Conservation (phyloP, 2,797 vertebrate genomes). For the Spinus olivaceus region DNA sequence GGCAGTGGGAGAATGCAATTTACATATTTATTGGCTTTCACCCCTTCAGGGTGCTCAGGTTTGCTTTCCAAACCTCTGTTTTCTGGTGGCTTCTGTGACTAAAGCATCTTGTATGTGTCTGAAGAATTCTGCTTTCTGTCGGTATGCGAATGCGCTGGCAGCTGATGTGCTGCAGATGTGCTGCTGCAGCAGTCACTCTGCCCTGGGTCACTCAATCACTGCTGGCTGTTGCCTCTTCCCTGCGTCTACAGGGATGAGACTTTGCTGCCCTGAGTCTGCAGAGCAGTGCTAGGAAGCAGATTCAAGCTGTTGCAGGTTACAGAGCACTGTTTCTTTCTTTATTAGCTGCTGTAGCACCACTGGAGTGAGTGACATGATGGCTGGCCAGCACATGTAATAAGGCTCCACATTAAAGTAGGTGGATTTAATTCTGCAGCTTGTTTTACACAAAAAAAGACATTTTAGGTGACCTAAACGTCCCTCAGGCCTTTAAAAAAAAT, state of each 20-base stretch:
- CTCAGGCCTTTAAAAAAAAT: not conserved
- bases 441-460: not conserved
- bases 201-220: not conserved
- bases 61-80: not conserved
- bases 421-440: not conserved
- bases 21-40: not conserved
- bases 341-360: rapidly evolving
- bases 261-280: not conserved
- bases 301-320: not conserved
- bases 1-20: not conserved
- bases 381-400: not conserved
- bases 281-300: not conserved
- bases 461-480: not conserved
- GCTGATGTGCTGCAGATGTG: not conserved
- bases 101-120: not conserved
- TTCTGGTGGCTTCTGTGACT: not conserved
- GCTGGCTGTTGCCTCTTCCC: not conserved
- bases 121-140: not conserved
- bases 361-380: not conserved
- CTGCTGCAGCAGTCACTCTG: not conserved
- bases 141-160: rapidly evolving
- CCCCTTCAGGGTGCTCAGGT: not conserved
- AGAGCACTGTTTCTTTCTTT: not conserved
- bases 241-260: not conserved
- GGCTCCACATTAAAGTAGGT: not conserved